Evolutionary conservation across 2,888 invertebrate genomes (phyloP).

Genomic region (Phyto melanocephala): DNA sequence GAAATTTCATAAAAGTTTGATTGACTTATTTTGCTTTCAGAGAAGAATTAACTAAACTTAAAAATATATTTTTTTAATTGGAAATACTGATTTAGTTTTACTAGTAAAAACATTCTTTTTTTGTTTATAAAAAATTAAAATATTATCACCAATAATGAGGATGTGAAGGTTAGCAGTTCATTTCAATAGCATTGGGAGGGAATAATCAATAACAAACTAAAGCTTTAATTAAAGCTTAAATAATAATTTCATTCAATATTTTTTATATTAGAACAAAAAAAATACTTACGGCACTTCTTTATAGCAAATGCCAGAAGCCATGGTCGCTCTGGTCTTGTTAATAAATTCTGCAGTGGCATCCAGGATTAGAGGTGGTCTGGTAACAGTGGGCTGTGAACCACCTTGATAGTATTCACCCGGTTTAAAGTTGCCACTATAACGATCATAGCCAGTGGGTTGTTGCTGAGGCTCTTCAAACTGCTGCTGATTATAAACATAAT

Average conservation of each 20-base stretch:
- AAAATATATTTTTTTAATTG: not conserved
- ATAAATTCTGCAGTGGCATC: slow-evolving; percentile 76
- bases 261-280: not conserved
- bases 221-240: not conserved
- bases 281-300: slow-evolving; percentile 78
- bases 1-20: slow-evolving; percentile 18
- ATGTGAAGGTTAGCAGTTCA: slow-evolving; percentile 58
- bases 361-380: slow-evolving; percentile 66
- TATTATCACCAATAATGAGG: slow-evolving; percentile 48
- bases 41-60: not conserved
- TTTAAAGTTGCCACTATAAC: slow-evolving; percentile 62
- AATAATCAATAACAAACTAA: not conserved
- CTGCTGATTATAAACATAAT: slow-evolving; percentile 36
- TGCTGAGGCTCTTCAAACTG: not conserved
- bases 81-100: not conserved
- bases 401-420: slow-evolving; percentile 72
- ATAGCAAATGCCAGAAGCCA: slow-evolving; percentile 76
- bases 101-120: not conserved
- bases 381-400: slow-evolving; percentile 14
- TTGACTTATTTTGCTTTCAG: not conserved
- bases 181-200: not conserved
- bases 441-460: slow-evolving; percentile 41
- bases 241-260: not conserved
- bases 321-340: slow-evolving; percentile 76
- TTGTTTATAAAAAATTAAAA: too few species aligned